Evolutionary conservation across 2,113 vertebrate genomes (phyloP), one percentile per base, ranked within the genome.

Genomic region (Osmerus eperlanus): DNA sequence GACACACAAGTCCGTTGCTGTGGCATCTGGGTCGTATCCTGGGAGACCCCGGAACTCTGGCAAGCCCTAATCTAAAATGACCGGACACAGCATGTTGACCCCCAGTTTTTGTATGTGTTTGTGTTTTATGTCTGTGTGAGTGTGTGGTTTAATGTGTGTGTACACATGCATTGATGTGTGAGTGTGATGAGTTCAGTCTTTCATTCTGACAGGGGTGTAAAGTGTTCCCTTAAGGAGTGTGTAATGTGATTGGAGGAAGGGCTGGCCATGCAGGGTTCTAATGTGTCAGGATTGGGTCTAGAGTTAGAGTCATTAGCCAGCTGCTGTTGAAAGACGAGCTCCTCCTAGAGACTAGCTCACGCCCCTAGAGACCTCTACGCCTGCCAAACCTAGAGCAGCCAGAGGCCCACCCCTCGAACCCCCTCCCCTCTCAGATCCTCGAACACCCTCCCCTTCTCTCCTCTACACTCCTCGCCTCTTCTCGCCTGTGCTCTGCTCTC

Each of bases 281-380:
- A 60, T 60, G 67, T 68, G 64, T 68, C 72, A 29, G 81, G 16
- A 18, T 72, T 16, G 67, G 71, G 74, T 81, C 74, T 71, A 1
- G 75, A 28, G 83, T 85, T 83, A 78, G 76, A 67, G 53, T 67
- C 4, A 70, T 83, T 82, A 80, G 81, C 80, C 71, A 32, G 78
- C 66, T 81, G 81, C 83, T 67, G 85, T 75, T 77, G 84, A 83
- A 86, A 87, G 76, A 74, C 0, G 81, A 87, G 81, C 82, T 54
- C 64, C 19, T 75, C 74, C 52, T 19, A 32, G 78, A 83, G 76
- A 72, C 78, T 58, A 16, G 16, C 76, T 9, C 73, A 67, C 52
- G 53, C 19, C 84, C 75, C 63, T 0, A 47, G 83, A 82, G 85
- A 83, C 51, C 66, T 23, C 41, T 59, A 65, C 67, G 52, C 3